Evolutionary conservation across 1,140 invertebrate species (phyloP), one percentile per base, ranked within the genome.

Genomic region (Calliopsis andreniformis): DNA sequence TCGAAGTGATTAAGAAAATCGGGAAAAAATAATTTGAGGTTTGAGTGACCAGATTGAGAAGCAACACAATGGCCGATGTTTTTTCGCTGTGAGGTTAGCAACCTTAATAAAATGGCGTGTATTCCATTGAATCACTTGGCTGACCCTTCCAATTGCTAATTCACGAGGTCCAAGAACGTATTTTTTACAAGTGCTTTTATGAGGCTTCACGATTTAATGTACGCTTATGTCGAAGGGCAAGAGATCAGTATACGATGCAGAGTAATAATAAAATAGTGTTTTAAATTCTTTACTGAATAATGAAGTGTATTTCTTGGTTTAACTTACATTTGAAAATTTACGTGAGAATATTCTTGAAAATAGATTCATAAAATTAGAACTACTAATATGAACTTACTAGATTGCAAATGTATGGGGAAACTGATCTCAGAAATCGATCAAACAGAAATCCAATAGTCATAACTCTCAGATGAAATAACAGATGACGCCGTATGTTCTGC

Each of bases 71-170:
- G 53, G 25, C 14, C 12, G 53, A 6, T 20, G 12, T 25, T 58
- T 69, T 32, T 30, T 69, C n/a, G 4, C 32, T 25, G 23, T 63
- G 28, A 63, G 58, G 32, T 72, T 45, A 72, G 45, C 69, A 30
- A 32, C 69, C 51, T 72, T 39, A 72, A 62, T 62, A 55, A 72
- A 72, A 72, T 62, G 58, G 58, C 69, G 58, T 32, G 30, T 45
- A 72, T 72, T 45, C 30, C 39, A 47, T 63, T 72, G 56, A 61
- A 62, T 58, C 45, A 72, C 45, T 72, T 56, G 69, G 32, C 32
- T 20, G 58, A 72, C 30, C 47, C 58, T 47, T 20, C 28, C 69
- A 45, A 51, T 63, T 56, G 68, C 39, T 32, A 62, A 30, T 20
- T 3, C n/a, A 20, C 18, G 14, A 39, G 42, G 43, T 63, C 45